Conservation (phyloP, 1,140 invertebrate genomes). For the Bombus polaris region DNA sequence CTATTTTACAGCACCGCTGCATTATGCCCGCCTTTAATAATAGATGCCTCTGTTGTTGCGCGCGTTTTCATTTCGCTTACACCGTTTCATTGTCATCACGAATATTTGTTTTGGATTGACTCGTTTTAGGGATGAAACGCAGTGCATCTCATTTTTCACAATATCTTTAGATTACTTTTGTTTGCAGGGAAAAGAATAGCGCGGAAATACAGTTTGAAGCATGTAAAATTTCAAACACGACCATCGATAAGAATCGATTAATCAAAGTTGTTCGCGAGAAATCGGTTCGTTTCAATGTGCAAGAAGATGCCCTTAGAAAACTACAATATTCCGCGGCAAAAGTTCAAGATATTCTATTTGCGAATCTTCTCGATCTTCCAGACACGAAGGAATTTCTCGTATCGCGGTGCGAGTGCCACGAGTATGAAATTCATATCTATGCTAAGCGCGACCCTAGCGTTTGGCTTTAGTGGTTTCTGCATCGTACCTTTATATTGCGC, state of each 20-base stretch:
- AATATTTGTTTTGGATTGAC: background rate
- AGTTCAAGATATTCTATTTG: conserved; percentile 66
- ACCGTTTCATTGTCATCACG: background rate
- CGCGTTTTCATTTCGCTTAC: background rate
- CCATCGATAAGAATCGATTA: too few species aligned
- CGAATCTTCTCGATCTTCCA: conserved; percentile 65
- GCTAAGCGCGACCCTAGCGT: conserved; percentile 68
- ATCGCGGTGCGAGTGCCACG: conserved; percentile 53
- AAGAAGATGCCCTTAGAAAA: background rate
- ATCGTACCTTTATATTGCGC: conserved; percentile 69
- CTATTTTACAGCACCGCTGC: background rate
- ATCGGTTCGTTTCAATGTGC: too few species aligned
- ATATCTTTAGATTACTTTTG: background rate
- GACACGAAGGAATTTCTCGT: conserved; percentile 65
- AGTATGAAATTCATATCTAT: conserved; percentile 75
- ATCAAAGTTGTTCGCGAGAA: too few species aligned
- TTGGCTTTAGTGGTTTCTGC: conserved; percentile 69
- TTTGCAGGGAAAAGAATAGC: too few species aligned
- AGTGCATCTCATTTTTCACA: background rate
- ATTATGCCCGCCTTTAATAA: background rate
- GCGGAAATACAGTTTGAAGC: too few species aligned
- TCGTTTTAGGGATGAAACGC: too few species aligned
- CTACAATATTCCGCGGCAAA: conserved; percentile 45
- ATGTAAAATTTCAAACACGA: too few species aligned
- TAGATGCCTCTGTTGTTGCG: too few species aligned